Conservation (phyloP, 30 jellyfish, hydroid and myxozoan genomes). For the Kudoa iwatai region DNA sequence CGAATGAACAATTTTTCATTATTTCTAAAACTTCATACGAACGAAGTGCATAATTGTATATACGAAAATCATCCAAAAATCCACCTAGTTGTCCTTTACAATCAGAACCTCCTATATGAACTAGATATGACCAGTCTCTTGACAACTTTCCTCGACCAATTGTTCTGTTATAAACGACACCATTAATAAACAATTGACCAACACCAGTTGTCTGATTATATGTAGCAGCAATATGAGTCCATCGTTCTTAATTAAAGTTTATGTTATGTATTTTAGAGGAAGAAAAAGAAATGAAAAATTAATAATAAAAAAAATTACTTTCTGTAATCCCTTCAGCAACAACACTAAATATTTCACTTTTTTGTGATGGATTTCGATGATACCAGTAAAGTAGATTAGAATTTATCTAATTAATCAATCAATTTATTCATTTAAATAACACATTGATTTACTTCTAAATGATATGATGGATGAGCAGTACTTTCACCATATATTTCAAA, state of each 20-base stretch:
- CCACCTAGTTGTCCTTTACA: slow-evolving; percentile 37
- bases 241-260: too few species aligned
- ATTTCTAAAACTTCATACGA: slow-evolving; percentile 44
- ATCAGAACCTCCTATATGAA: slow-evolving; percentile 23
- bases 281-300: too few species aligned
- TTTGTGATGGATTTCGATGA: too few species aligned
- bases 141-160: slow-evolving; percentile 47
- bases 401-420: too few species aligned
- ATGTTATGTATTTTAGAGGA: too few species aligned
- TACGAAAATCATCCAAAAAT: slow-evolving; percentile 40
- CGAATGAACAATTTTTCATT: too few species aligned
- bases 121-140: slow-evolving; percentile 68
- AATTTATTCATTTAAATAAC: slow-evolving; percentile 53
- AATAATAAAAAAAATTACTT: too few species aligned
- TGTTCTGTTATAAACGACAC: slow-evolving; percentile 36
- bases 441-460: slow-evolving; percentile 44
- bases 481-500: slow-evolving; percentile 46
- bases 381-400: too few species aligned
- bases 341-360: too few species aligned
- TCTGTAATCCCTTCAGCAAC: too few species aligned
- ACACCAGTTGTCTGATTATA: slow-evolving; percentile 25
- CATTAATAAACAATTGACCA: slow-evolving; percentile 47
- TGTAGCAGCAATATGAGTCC: slow-evolving; percentile 92
- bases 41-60: slow-evolving; percentile 41
- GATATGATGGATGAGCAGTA: slow-evolving; percentile 41